Base-by-base conservation (phyloP, 2,113 vertebrate species). In the Parus major region DNA sequence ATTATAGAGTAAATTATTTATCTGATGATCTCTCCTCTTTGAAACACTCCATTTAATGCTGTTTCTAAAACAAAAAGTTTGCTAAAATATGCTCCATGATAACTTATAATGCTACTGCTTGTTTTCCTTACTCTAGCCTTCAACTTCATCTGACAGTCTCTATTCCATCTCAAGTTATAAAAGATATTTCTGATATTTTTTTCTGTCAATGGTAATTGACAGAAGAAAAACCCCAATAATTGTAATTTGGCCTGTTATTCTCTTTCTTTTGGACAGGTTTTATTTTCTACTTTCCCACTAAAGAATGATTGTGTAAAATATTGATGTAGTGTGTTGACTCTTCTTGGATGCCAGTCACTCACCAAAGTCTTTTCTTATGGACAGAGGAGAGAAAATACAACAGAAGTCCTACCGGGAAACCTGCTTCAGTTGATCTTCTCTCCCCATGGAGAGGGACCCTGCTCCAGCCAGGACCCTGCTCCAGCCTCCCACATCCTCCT, bases 81-180 rank as follows among this genome's bases (percentile, higher is more conserved):
- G 11, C 19, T 0, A 0, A 86, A 88, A 79, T 63, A 46, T 19
- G 8, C 12, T 49, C 3, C 13, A 6, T 15, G 3, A 28, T 49
- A 55, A 60, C 4, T 27, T 47, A 13, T 19, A 78, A 70, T 17
- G 11, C 2, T 71, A 8, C 24, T 53, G 12, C 15, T 56, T 82
- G 4, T 56, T 85, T 47, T 81, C 14, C 31, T 42, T 21, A 79
- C 14, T 73, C 50, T 41, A 8, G 36, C 3, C 19, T 91, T 86
- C 42, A 61, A 1, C 8, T 82, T 88, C 41, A 35, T 7, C 10
- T 49, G 18, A 23, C 21, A 82, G 24, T 25, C 11, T 60, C n/a
- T 82, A 49, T 60, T 36, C 15, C 9, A 14, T 50, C 39, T 33
- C 59, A 16, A 82, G 22, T 29, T 49, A 42, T 3, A 50, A 23